phyloP scores from a whole-genome alignment of 2,888 invertebrate species.

The Keiferia lycopersicella region DNA sequence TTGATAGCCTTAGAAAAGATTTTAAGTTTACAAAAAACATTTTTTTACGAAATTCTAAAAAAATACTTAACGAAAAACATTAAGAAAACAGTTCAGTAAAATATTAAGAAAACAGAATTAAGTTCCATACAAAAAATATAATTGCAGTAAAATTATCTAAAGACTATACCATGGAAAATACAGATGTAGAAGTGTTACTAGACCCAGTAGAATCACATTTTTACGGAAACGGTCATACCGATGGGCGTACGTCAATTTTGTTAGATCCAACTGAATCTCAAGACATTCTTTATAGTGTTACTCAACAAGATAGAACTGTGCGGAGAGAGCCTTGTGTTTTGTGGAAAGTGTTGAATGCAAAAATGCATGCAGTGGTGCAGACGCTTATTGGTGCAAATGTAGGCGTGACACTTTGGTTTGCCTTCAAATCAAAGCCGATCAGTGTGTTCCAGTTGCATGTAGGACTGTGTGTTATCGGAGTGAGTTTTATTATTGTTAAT shows the following conservation, averaged over 20 bases:
- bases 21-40: too few species aligned
- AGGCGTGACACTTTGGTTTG: constrained; percentile 43
- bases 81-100: too few species aligned
- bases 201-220: background rate
- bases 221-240: background rate
- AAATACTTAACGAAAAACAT: too few species aligned
- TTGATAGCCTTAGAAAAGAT: background rate
- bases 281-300: background rate
- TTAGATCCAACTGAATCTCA: background rate
- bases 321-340: background rate
- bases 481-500: constrained; percentile 32
- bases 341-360: constrained; percentile 33
- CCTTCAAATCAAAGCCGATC: constrained; percentile 40
- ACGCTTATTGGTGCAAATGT: constrained; percentile 39
- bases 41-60: too few species aligned
- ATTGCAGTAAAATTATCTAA: background rate
- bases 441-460: constrained; percentile 43
- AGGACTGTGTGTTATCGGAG: constrained; percentile 40
- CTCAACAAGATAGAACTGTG: background rate
- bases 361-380: constrained; percentile 38
- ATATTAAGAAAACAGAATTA: background rate
- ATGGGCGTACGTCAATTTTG: background rate
- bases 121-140: background rate
- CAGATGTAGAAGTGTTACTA: background rate
- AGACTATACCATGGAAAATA: background rate